Percentiles rank a stretch among this genome's conserved stretches.
Conservation (phyloP, 2,113 vertebrate genomes). For the Paralichthys olivaceus region DNA sequence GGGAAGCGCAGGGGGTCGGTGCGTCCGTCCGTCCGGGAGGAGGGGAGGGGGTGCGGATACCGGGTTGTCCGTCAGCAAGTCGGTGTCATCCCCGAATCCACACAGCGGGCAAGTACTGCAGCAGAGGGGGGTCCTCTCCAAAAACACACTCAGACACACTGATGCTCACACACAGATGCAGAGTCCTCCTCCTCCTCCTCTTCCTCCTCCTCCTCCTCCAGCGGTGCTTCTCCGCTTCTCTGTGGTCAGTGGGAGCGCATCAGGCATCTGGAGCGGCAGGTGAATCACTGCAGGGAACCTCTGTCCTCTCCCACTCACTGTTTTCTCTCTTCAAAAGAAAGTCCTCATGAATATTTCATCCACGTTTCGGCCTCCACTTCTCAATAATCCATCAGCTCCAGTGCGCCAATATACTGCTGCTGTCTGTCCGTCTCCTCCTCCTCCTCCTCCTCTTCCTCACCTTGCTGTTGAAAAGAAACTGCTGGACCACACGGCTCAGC, state of each 20-base stretch:
- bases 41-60: conserved; percentile 81
- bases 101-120: conserved; percentile 87
- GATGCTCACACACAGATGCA: conserved; percentile 65
- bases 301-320: conserved; percentile 22
- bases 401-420: conserved; percentile 77
- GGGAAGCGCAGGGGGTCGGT: conserved; percentile 63
- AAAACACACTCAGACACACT: conserved; percentile 64
- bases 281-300: conserved; percentile 68
- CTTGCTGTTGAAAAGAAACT: conserved; percentile 38
- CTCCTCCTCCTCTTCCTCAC: conserved; percentile 29
- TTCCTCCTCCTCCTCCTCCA: conserved; percentile 26
- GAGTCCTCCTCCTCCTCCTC: conserved; percentile 50
- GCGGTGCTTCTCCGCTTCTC: conserved; percentile 68
- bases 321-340: conserved; percentile 49
- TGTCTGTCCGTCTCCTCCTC: conserved; percentile 30
- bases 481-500: conserved; percentile 49
- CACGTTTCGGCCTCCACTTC: conserved; percentile 63
- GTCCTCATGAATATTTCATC: conserved; percentile 73
- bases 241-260: conserved; percentile 40
- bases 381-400: conserved; percentile 83
- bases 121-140: conserved; percentile 87
- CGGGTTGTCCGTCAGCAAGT: conserved; percentile 69
- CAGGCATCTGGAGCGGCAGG: conserved; percentile 40
- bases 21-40: conserved; percentile 69
- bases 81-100: conserved; percentile 73